These are phyloP conservation scores for Pongo abelii DNA, from an alignment of 2,113 vertebrate species.

Conservation along the genomic window DNA sequence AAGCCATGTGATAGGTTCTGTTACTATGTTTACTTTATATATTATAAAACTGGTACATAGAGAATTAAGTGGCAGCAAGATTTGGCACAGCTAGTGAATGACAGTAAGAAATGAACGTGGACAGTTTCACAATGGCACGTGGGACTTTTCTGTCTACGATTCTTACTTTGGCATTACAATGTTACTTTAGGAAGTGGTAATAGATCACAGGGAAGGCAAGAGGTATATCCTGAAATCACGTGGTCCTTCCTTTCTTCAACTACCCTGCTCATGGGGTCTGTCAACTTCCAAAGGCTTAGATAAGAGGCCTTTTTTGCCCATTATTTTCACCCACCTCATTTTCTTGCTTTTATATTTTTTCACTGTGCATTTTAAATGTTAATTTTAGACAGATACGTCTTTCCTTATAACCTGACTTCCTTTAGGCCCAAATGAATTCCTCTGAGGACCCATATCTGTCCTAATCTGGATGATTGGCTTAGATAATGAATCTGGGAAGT, in stretches of 20 bases:
- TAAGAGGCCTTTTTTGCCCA: not conserved
- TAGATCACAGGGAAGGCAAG: no score
- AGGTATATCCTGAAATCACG: not conserved
- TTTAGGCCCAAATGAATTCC: not conserved
- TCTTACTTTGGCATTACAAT: not conserved
- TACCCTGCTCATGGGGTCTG: not conserved
- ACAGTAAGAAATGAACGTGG: not conserved
- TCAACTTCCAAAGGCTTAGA: not conserved
- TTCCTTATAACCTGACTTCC: not conserved
- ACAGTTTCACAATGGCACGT: not conserved
- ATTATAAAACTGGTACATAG: not conserved
- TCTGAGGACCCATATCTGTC: not conserved
- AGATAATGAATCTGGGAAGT: not conserved
- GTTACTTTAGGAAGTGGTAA: not conserved
- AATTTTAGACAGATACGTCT: not conserved
- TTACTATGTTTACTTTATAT: not conserved
- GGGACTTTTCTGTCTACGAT: not conserved
- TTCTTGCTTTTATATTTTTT: slow-evolving; percentile 27
- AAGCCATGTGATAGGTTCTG: not conserved
- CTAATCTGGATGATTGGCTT: not conserved
- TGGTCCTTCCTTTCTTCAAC: not conserved
- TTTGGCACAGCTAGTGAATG: not conserved
- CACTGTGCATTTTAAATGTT: not conserved
- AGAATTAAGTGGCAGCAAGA: not conserved
- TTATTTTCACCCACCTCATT: not conserved